These are phyloP conservation scores for Pomacea canaliculata DNA, from an alignment of 2,888 invertebrate genomes.

Conservation along the genomic window DNA sequence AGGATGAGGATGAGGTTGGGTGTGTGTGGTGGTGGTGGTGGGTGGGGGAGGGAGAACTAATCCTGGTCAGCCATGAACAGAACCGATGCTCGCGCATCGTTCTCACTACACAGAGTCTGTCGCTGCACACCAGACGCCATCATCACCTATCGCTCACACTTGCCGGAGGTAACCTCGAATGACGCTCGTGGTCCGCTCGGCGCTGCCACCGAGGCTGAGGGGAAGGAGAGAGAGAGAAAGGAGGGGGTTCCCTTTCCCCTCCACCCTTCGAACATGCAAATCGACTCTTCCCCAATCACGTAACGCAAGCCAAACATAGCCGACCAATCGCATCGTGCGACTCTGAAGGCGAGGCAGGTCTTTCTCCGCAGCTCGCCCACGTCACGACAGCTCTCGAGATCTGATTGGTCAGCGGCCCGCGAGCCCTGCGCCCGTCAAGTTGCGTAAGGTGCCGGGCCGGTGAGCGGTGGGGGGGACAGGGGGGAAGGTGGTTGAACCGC, in stretches of 20 bases:
- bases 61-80: too few species aligned
- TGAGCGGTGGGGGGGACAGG: not conserved
- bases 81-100: too few species aligned
- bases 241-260: not conserved
- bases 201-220: not conserved
- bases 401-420: not conserved
- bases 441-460: not conserved
- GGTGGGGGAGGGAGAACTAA: too few species aligned
- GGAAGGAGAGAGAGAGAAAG: too few species aligned
- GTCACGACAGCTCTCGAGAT: not conserved
- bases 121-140: not conserved
- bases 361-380: not conserved
- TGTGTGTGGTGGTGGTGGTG: too few species aligned
- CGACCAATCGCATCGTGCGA: not conserved
- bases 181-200: not conserved
- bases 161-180: not conserved
- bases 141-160: not conserved
- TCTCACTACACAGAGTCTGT: too few species aligned
- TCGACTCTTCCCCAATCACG: slow-evolving; percentile 5
- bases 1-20: too few species aligned
- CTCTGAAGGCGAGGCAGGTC: slow-evolving; percentile 1
- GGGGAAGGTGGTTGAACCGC: not conserved
- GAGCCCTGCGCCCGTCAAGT: not conserved
- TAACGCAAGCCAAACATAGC: slow-evolving; percentile 2
- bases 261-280: not conserved